Percentiles rank a stretch among this genome's conserved stretches.
phyloP scores from a whole-genome alignment of 2,888 invertebrate genomes.

The Melinaea menophilus region DNA sequence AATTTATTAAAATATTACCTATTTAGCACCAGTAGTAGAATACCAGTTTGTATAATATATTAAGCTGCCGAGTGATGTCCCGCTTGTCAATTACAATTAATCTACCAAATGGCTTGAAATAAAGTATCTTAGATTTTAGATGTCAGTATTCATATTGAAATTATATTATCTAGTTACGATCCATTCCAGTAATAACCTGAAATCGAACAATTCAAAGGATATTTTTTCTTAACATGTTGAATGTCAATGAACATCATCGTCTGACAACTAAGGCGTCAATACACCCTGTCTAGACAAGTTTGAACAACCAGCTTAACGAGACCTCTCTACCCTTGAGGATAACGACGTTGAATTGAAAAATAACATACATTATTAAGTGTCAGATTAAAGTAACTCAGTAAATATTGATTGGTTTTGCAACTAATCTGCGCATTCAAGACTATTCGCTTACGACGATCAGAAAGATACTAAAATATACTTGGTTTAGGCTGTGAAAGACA shows the following conservation, averaged over 20 bases:
- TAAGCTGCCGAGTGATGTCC: too few species aligned
- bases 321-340: constrained; percentile 34
- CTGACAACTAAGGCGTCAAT: constrained; percentile 29
- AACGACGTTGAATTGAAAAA: constrained; percentile 6
- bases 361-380: background rate
- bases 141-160: too few species aligned
- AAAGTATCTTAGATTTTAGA: too few species aligned
- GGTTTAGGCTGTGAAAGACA: too few species aligned
- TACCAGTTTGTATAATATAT: background rate
- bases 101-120: too few species aligned
- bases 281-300: constrained; percentile 37
- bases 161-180: too few species aligned
- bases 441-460: too few species aligned
- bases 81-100: too few species aligned
- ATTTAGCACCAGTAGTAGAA: background rate
- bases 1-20: constrained; percentile 1
- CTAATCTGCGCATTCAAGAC: too few species aligned
- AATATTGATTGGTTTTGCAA: too few species aligned
- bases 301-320: constrained; percentile 33
- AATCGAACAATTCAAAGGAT: background rate
- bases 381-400: constrained; percentile 5
- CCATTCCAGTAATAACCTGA: too few species aligned
- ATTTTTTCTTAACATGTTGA: constrained; percentile 7
- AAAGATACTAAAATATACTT: too few species aligned
- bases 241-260: constrained; percentile 27